These are phyloP conservation scores for Pituophis catenifer DNA, from an alignment of 2,113 vertebrate species.

Conservation along the genomic window DNA sequence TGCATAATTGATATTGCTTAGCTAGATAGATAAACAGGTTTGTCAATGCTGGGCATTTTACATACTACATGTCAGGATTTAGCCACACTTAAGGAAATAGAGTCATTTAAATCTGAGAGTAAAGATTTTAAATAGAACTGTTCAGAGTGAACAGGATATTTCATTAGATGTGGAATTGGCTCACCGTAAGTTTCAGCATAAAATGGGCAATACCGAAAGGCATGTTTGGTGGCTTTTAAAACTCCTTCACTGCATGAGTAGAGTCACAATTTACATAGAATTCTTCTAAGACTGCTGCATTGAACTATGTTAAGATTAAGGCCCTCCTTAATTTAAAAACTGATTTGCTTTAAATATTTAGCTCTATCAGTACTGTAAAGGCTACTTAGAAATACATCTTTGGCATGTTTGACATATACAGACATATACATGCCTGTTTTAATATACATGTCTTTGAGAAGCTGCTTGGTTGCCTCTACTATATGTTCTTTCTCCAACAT, in stretches of 20 bases:
- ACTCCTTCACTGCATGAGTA: background rate
- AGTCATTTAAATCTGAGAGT: background rate
- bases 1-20: background rate
- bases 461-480: background rate
- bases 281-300: background rate
- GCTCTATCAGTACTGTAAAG: background rate
- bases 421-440: no score
- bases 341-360: background rate
- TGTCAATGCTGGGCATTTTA: background rate
- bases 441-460: background rate
- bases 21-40: background rate
- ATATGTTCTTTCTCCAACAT: background rate
- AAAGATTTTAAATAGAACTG: background rate
- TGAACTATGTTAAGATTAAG: background rate
- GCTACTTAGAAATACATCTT: background rate
- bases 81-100: background rate
- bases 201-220: background rate
- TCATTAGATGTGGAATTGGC: background rate
- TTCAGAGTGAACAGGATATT: background rate
- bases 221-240: background rate
- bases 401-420: no score
- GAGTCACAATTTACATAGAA: background rate
- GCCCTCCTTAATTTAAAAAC: background rate
- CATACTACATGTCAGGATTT: background rate
- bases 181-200: background rate